Conservation (phyloP, 2,888 invertebrate species). For the Micropterix aruncella region DNA sequence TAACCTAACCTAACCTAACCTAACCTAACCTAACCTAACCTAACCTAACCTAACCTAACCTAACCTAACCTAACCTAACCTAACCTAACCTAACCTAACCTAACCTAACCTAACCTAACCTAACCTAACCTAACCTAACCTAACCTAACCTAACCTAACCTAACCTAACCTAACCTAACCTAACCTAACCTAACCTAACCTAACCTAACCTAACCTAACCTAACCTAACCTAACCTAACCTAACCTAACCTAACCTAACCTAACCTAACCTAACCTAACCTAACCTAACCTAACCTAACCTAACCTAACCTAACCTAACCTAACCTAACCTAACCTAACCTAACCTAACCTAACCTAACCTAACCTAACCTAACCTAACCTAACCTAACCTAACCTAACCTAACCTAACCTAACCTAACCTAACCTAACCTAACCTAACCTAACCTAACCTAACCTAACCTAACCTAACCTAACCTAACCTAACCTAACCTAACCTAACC, state of each 20-base stretch:
- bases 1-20: slow-evolving; percentile 8
- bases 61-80: slow-evolving; percentile 10
- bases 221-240: slow-evolving; percentile 7
- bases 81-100: slow-evolving; percentile 10
- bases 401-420: slow-evolving; percentile 12
- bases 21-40: slow-evolving; percentile 10
- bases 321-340: slow-evolving; percentile 7
- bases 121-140: slow-evolving; percentile 6
- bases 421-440: slow-evolving; percentile 11
- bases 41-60: slow-evolving; percentile 8
- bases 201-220: slow-evolving; percentile 8
- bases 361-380: slow-evolving; percentile 6
- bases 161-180: slow-evolving; percentile 10
- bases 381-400: slow-evolving; percentile 11
- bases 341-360: slow-evolving; percentile 7
- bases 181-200: slow-evolving; percentile 10
- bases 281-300: slow-evolving; percentile 13
- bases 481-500: slow-evolving; percentile 14
- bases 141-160: slow-evolving; percentile 11
- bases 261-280: slow-evolving; percentile 8
- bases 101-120: slow-evolving; percentile 11
- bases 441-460: slow-evolving; percentile 13
- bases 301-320: slow-evolving; percentile 10
- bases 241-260: slow-evolving; percentile 3
- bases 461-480: slow-evolving; percentile 13